Evolutionary conservation across 2,888 invertebrate genomes (phyloP), one percentile per base, ranked within the genome.

Genomic region (Calameuta filiformis): DNA sequence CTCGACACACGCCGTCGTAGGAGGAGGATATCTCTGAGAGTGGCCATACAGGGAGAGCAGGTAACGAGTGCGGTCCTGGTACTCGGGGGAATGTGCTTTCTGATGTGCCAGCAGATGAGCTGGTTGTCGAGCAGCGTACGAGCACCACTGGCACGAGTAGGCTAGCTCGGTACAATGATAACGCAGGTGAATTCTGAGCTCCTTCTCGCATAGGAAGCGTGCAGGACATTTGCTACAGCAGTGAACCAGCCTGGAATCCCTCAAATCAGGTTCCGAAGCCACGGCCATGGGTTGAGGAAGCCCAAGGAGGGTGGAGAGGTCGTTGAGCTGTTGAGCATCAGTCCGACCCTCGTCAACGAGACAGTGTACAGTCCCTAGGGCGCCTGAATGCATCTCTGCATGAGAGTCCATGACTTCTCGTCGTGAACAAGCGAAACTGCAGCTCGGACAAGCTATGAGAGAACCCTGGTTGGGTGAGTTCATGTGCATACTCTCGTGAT

Each of bases 191-290:
- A 95, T 94, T 78, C 93, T 93, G 77, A 96, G 92, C 90, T 97
- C 97, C 85, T 94, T 94, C 82, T 95, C 95, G 83, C 94, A 95
- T 81, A 97, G 94, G 92, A 95, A 98, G 88, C 97, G 94, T 0
- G 97, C 96, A 1, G 97, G 97, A 90, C 97, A 98, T 84, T 95
- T 94, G 80, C 94, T 93, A 90, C 97, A 98, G 88, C 96, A 97
- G 87, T 95, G 95, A 77, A 97, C 90, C 15, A 90, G 82, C 35
- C 89, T 85, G 11, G 87, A 73, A 30, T 90, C 90, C 2, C 85
- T 79, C 0, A 90, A 78, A 76, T 90, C 90, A 0, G 90, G 90
- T 11, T 90, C 90, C 0, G 85, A 75, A 1, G 88, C 90, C 30
- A 90, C 77, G 0, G 80, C 73, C 0, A 89, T 90, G 0, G 85